Evolutionary conservation across 2,888 invertebrate species (phyloP).

Genomic region (Camponotus fellah): DNA sequence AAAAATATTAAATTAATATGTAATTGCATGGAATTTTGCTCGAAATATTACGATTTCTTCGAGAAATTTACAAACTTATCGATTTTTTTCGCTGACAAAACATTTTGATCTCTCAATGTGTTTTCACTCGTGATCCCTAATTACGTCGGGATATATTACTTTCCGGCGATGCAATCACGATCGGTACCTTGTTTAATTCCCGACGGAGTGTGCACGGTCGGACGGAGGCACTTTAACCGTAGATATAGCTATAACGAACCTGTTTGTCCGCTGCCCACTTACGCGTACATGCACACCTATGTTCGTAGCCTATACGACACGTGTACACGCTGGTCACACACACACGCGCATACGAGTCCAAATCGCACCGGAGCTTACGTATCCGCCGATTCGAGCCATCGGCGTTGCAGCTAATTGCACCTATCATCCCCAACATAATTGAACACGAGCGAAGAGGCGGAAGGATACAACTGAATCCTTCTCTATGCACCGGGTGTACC

Average conservation of each 20-base stretch:
- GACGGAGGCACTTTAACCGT: conserved; percentile 53
- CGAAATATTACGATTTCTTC: background rate
- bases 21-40: background rate
- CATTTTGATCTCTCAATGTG: background rate
- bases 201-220: conserved; percentile 17
- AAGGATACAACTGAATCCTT: conserved; percentile 61
- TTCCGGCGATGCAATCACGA: conserved; percentile 16
- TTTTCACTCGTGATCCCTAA: background rate
- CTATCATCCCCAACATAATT: conserved; percentile 76
- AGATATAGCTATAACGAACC: conserved; percentile 50
- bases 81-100: background rate
- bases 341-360: background rate
- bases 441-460: conserved; percentile 67
- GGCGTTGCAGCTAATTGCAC: conserved; percentile 76
- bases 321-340: background rate
- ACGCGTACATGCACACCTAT: background rate
- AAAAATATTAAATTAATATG: background rate
- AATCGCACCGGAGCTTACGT: conserved; percentile 62
- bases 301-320: background rate
- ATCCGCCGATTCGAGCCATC: conserved; percentile 51
- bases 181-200: conserved; percentile 17
- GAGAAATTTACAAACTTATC: background rate
- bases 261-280: conserved; percentile 41
- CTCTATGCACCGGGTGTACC: background rate
- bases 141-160: background rate